These are phyloP conservation scores for Jacana jacana DNA, from an alignment of 2,113 vertebrate genomes.

Conservation along the genomic window DNA sequence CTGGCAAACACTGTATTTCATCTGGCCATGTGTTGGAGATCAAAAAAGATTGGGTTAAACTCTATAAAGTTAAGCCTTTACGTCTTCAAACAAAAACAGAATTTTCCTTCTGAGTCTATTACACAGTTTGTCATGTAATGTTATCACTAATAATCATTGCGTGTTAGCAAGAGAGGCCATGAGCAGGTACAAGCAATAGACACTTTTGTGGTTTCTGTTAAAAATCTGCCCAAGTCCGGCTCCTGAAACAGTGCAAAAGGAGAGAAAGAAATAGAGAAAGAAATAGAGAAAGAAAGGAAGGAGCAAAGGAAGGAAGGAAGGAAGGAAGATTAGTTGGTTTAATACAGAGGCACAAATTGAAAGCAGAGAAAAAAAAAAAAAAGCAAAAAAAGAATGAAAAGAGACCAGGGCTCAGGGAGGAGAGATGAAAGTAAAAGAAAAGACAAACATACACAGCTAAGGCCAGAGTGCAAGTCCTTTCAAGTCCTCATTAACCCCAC, in stretches of 20 bases:
- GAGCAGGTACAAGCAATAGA: neutral
- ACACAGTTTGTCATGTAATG: neutral
- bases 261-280: neutral
- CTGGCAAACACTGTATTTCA: neutral
- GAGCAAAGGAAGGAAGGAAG: neutral
- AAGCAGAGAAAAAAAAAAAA: conserved; percentile 11
- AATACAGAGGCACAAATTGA: conserved; percentile 57
- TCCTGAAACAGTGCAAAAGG: neutral
- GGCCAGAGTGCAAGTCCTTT: conserved; percentile 72
- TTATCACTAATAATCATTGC: conserved; percentile 15
- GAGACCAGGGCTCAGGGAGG: conserved; percentile 25
- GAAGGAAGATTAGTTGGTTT: neutral
- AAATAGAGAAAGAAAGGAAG: neutral
- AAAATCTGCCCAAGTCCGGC: neutral
- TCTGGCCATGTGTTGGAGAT: conserved; percentile 8
- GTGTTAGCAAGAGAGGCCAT: neutral
- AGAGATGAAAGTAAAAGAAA: conserved; percentile 70
- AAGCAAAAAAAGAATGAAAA: conserved; percentile 33
- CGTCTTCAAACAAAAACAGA: neutral
- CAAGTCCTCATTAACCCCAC: conserved; percentile 65
- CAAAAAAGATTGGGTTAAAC: neutral
- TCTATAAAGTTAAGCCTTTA: neutral
- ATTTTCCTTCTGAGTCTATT: conserved; percentile 14
- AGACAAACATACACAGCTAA: conserved; percentile 72
- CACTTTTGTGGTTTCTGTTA: conserved; percentile 8